Evolutionary conservation across 2,888 invertebrate species (phyloP), one percentile per base, ranked within the genome.

Genomic region (Taenaris catops): DNA sequence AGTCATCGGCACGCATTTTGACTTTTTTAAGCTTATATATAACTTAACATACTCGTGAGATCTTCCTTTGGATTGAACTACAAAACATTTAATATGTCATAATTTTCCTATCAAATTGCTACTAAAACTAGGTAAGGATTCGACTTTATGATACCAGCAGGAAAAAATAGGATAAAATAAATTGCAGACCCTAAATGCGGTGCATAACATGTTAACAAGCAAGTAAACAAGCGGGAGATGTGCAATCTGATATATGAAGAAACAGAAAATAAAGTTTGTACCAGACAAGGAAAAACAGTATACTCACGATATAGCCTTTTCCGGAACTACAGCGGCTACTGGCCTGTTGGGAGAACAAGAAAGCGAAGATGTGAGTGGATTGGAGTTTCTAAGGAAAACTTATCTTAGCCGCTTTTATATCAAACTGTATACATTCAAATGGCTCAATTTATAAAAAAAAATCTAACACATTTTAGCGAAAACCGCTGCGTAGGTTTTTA

Each of bases 271-370:
- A n/a, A n/a, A 41, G 28, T 19, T 32, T 11, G 17, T 40, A 41
- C 20, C 38, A 41, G 64, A 70, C 62, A 66, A 68, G 63, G 73
- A 74, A 72, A 79, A 78, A 71, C 71, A 63, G 58, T 70, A 86
- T 91, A 94, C 95, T 94, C 91, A 95, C 95, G 94, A 95, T 94
- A 94, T 95, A 94, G 92, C 94, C 94, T 91, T 94, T 94, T 89
- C 94, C 94, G 90, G 94, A 94, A 91, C 94, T 95, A 91, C 94
- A 94, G 89, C 94, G 93, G 91, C 94, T 94, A 91, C 94, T 94
- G 87, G 94, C 93, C 94, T 95, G 90, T 76, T 76, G 76, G 80
- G 89, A 90, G 74, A 80, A 78, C 78, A 87, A 81, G 78, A 87
- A 83, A 83, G 87, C 83, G 83, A 80, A 87, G 81, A 75, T 76